phyloP scores from a whole-genome alignment of 2,113 vertebrate genomes.

The Neogale vison region DNA sequence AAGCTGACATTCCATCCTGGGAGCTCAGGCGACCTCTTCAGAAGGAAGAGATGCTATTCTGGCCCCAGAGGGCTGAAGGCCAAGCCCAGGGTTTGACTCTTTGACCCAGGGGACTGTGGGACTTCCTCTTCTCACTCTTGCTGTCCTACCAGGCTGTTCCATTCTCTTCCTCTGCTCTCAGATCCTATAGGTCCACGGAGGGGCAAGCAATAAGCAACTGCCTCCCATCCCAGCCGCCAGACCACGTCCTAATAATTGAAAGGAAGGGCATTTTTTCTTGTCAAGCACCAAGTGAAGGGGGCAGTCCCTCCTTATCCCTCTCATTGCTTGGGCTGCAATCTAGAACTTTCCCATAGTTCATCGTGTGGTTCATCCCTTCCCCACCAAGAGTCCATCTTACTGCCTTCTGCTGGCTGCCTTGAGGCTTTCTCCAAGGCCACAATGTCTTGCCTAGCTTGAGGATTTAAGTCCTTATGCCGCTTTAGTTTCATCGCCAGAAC shows the following conservation, averaged over 20 bases:
- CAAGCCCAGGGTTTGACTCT: background rate
- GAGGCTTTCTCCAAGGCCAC: conserved; percentile 44
- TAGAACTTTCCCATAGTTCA: background rate
- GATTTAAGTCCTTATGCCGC: background rate
- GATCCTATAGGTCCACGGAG: background rate
- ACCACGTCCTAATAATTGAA: background rate
- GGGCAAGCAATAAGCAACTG: background rate
- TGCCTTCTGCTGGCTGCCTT: background rate
- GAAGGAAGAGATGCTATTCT: conserved; percentile 26
- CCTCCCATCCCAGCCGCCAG: background rate
- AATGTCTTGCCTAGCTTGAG: conserved; percentile 31
- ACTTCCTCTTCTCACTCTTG: background rate
- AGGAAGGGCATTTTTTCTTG: background rate
- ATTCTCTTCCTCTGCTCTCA: background rate
- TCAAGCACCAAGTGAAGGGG: background rate
- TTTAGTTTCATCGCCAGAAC: conserved; percentile 81
- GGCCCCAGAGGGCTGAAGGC: background rate
- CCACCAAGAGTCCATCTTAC: background rate
- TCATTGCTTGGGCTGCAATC: background rate
- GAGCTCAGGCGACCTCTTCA: background rate
- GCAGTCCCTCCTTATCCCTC: background rate
- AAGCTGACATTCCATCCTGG: background rate
- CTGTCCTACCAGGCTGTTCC: background rate
- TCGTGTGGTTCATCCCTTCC: background rate
- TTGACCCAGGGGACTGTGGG: background rate